These are phyloP conservation scores for Trichogramma evanescens DNA, from an alignment of 2,888 invertebrate species.

Conservation along the genomic window DNA sequence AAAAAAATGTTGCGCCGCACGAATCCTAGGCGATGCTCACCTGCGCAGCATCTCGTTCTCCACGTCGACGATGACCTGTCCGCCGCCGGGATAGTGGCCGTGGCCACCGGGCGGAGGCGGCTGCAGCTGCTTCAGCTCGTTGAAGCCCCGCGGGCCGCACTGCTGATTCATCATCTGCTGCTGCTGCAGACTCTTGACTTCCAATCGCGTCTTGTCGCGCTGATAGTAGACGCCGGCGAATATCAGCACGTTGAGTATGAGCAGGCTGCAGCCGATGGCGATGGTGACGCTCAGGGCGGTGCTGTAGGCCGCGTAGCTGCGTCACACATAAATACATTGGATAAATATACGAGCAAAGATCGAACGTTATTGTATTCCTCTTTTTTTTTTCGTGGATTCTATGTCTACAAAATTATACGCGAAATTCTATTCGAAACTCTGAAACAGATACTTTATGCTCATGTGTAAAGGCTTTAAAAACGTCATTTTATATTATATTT, in stretches of 20 bases:
- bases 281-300: conserved; percentile 88
- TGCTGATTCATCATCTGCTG: conserved; percentile 63
- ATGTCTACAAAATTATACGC: no score
- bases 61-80: conserved; percentile 76
- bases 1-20: background rate
- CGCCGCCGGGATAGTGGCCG: conserved; percentile 72
- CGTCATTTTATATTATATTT: no score
- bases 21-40: conserved; percentile 23
- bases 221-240: conserved; percentile 94
- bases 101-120: conserved; percentile 63
- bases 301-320: conserved; percentile 62
- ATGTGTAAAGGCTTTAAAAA: no score
- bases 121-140: conserved; percentile 48
- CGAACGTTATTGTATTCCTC: no score
- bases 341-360: no score
- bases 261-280: conserved; percentile 86
- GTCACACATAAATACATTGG: no score
- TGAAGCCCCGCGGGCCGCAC: conserved; percentile 63
- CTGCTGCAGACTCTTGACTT: conserved; percentile 71
- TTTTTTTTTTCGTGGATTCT: no score
- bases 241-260: conserved; percentile 86
- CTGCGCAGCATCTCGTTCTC: conserved; percentile 61
- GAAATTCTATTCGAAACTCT: no score
- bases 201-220: conserved; percentile 71
- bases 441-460: no score